Evolutionary conservation across 2,888 invertebrate species (phyloP).

Genomic region (Pristionchus arcanus): DNA sequence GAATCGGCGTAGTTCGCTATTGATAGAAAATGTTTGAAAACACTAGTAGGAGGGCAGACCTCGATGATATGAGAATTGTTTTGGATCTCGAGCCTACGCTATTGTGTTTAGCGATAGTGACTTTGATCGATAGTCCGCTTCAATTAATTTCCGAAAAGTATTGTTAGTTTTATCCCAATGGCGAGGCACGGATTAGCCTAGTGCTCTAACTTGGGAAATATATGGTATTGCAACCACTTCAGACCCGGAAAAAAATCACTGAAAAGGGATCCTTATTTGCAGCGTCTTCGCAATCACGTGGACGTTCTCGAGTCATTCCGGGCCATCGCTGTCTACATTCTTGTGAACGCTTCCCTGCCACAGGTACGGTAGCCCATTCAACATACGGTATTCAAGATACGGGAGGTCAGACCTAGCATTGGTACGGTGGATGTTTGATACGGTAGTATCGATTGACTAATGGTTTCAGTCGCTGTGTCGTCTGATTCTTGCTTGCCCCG

Average conservation of each 20-base stretch:
- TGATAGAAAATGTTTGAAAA: too few species aligned
- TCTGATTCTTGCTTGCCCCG: slow-evolving; percentile 71
- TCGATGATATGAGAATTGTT: too few species aligned
- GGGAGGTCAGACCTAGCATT: background rate
- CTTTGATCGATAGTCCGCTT: too few species aligned
- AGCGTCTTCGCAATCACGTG: slow-evolving; percentile 61
- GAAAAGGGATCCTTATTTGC: background rate
- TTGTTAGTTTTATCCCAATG: background rate
- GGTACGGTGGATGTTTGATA: slow-evolving; percentile 58
- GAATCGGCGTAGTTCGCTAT: too few species aligned
- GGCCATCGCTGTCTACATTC: slow-evolving; percentile 69
- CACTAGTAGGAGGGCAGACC: too few species aligned
- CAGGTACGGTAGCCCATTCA: slow-evolving; percentile 60
- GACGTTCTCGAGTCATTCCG: slow-evolving; percentile 73
- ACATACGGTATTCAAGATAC: background rate
- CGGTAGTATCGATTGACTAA: slow-evolving; percentile 67
- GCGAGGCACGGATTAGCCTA: background rate
- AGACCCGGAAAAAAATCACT: too few species aligned
- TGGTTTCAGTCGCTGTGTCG: slow-evolving; percentile 73
- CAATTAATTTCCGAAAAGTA: too few species aligned
- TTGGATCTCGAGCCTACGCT: too few species aligned
- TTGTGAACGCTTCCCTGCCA: slow-evolving; percentile 72
- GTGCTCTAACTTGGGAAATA: background rate
- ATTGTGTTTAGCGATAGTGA: too few species aligned
- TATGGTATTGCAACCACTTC: too few species aligned